Conservation (phyloP, 2,797 vertebrate genomes). For the Manis javanica region DNA sequence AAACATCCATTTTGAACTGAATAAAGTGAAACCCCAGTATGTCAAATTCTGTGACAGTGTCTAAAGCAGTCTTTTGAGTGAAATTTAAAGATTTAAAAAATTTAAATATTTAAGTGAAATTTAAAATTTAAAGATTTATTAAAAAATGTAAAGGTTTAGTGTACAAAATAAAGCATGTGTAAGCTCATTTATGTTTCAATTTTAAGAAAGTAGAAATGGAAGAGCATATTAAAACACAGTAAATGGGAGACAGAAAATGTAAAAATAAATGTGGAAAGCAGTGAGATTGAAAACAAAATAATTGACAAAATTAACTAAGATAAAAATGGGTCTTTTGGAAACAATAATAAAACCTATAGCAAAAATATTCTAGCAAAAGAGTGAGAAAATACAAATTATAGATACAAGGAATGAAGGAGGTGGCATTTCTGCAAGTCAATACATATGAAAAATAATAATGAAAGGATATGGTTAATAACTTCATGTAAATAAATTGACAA, state of each 20-base stretch:
- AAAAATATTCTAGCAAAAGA: not conserved
- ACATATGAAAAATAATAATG: not conserved
- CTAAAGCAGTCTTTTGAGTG: not conserved
- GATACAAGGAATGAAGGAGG: not conserved
- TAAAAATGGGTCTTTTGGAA: not conserved
- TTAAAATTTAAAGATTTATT: not conserved
- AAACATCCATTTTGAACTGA: not conserved
- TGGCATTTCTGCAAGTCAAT: not conserved
- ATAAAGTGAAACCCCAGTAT: not conserved
- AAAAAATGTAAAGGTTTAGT: no score
- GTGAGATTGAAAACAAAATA: not conserved
- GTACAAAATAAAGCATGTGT: not conserved
- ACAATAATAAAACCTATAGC: not conserved
- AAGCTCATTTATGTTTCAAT: not conserved
- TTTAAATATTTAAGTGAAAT: not conserved
- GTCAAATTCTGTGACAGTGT: not conserved
- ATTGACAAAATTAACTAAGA: not conserved
- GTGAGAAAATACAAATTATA: not conserved
- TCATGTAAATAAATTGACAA: not conserved
- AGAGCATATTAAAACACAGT: not conserved
- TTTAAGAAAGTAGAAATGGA: not conserved
- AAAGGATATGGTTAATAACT: not conserved
- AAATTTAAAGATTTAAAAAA: not conserved
- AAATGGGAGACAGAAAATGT: not conserved
- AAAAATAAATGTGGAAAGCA: not conserved